phyloP scores from a whole-genome alignment of 1,140 invertebrate genomes.

The Heliconius melpomene region DNA sequence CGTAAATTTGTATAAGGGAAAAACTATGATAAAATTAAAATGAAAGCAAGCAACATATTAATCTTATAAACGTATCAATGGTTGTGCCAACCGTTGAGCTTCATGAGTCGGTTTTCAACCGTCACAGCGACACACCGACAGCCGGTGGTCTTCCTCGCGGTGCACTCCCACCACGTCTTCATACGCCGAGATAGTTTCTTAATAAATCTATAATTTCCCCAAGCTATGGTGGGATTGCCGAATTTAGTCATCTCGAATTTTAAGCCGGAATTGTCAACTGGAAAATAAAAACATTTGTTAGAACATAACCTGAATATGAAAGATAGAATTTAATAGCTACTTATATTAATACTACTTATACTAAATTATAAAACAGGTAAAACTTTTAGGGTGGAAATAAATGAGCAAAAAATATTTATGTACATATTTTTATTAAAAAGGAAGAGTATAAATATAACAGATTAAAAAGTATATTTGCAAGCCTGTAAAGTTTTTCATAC shows the following conservation, averaged over 20 bases:
- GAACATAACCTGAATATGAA: background rate
- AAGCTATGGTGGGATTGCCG: constrained; percentile 66
- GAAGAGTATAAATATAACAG: background rate
- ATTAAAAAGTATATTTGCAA: background rate
- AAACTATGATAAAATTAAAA: too few relatives aligned
- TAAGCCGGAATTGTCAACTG: background rate
- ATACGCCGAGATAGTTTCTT: constrained; percentile 60
- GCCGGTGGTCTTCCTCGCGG: constrained; percentile 54
- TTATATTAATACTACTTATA: background rate
- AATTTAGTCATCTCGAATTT: constrained; percentile 64
- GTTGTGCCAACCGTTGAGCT: constrained; percentile 71
- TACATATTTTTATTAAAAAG: background rate
- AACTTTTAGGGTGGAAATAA: constrained; percentile 24
- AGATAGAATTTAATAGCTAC: background rate
- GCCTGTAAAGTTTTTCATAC: background rate
- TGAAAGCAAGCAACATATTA: too few relatives aligned
- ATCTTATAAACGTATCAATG: constrained; percentile 34
- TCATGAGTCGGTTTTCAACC: constrained; percentile 57
- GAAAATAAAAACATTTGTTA: background rate
- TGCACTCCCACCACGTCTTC: constrained; percentile 77
- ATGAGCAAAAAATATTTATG: background rate
- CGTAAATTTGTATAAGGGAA: too few relatives aligned
- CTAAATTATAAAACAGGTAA: background rate
- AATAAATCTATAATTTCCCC: constrained; percentile 68
- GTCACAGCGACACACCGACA: constrained; percentile 68